Base-by-base conservation (phyloP, 2,113 vertebrate genomes). In the Lontra canadensis region DNA sequence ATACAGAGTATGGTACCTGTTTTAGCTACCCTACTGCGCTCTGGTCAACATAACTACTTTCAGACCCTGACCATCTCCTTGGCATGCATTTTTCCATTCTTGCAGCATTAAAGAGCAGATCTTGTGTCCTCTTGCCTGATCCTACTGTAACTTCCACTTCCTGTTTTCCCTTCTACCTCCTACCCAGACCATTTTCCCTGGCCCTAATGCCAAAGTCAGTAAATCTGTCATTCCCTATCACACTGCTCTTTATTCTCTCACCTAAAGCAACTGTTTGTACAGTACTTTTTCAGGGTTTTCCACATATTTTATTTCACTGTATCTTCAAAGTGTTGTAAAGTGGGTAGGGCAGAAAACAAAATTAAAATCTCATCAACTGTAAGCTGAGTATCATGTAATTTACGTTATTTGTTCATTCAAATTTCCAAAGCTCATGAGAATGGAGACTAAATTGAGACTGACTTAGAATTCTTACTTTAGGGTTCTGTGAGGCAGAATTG, bases 371-470 rank as follows among this genome's bases (percentile, higher is more conserved):
- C 59, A 81, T 65, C 85, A 94, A 88, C 76, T 52, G 4, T 52
- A 95, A 82, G 52, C 44, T 73, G 42, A 88, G 42, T 52, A 65
- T 82, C 67, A 82, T 44, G 20, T 52, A 74, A 39, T 74, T 44
- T 61, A 96, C 76, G 4, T 80, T 34, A 73, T 49, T 49, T 80
- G 29, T 88, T 94, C 84, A 71, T 36, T 71, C 31, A 67, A 69
- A 67, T 81, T 96, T 88, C 63, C 92, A 88, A 85, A 95, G 82
- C n/a, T 96, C 18, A 26, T 90, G 44, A 93, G 52, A 93, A 44
- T 52, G 63, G 34, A 96, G 81, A 80, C 74, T 78, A 55, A n/a
- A n/a, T n/a, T n/a, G n/a, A 89, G 89, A 90, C 21, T 89, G 65
- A 88, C 74, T 63, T 93, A 18, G 0, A 76, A 87, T 71, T 88